Evolutionary conservation across 2,888 invertebrate genomes (phyloP).

Genomic region (Aphodius granarius): DNA sequence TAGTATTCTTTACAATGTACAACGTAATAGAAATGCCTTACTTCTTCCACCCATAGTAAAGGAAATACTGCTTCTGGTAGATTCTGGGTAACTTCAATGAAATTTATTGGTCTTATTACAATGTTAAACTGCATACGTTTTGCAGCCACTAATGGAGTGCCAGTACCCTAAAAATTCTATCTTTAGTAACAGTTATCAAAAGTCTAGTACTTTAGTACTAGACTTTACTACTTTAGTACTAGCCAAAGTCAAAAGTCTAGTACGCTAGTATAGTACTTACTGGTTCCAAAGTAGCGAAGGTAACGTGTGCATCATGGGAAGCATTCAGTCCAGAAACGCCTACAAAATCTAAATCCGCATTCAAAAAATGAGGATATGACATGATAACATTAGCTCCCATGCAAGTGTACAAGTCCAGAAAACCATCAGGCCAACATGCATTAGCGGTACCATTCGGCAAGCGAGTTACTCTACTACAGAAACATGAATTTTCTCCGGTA

Average conservation of each 20-base stretch:
- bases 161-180: conserved; percentile 57
- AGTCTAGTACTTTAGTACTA: background rate
- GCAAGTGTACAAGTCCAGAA: conserved; percentile 3
- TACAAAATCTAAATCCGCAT: background rate
- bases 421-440: background rate
- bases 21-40: conserved; percentile 40
- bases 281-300: conserved; percentile 3
- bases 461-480: background rate
- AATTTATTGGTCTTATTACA: conserved; percentile 58
- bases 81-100: conserved; percentile 55
- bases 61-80: conserved; percentile 59
- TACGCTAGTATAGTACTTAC: background rate
- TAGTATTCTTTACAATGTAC: background rate
- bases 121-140: conserved; percentile 69
- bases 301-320: background rate
- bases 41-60: conserved; percentile 70
- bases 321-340: background rate
- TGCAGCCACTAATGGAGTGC: conserved; percentile 61
- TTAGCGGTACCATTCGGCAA: background rate
- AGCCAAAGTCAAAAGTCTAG: background rate
- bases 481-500: background rate
- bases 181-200: background rate
- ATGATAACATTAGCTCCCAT: background rate
- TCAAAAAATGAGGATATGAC: conserved; percentile 10
- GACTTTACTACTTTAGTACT: too few relatives aligned